Conservation (phyloP, 2,888 invertebrate species). For the Agapostemon virescens region DNA sequence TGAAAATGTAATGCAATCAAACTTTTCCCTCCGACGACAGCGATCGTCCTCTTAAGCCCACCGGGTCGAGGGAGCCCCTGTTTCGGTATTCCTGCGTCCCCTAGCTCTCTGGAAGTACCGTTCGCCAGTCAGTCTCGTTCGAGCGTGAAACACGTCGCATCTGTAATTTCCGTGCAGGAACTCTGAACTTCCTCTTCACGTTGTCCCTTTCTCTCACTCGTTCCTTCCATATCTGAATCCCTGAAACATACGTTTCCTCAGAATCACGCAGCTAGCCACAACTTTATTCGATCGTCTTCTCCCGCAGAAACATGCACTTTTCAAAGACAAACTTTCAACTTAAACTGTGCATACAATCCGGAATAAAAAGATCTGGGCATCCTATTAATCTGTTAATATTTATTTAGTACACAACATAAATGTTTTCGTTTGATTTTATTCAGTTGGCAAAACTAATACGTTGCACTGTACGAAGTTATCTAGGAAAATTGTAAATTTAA, state of each 20-base stretch:
- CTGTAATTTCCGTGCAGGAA: conserved; percentile 69
- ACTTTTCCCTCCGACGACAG: conserved; percentile 34
- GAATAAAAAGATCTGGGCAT: too few relatives aligned
- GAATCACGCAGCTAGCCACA: conserved; percentile 36
- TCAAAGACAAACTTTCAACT: background rate
- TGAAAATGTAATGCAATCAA: conserved; percentile 31
- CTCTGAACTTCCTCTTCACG: conserved; percentile 51
- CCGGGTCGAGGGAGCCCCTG: conserved; percentile 28
- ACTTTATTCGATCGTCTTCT: conserved; percentile 30
- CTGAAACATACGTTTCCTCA: conserved; percentile 45
- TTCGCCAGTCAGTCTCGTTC: conserved; percentile 58
- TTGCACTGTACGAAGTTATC: too few relatives aligned
- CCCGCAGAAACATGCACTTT: conserved; percentile 19
- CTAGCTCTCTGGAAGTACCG: conserved; percentile 42
- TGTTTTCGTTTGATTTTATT: too few relatives aligned
- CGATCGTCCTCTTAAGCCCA: conserved; percentile 44
- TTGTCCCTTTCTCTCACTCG: conserved; percentile 41
- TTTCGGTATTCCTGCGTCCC: conserved; percentile 39
- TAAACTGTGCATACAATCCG: too few relatives aligned
- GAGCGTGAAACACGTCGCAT: conserved; percentile 67
- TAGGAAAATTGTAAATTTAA: too few relatives aligned
- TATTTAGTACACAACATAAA: too few relatives aligned
- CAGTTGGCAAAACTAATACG: too few relatives aligned
- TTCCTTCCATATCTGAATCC: conserved; percentile 44
- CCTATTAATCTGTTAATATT: too few relatives aligned